Evolutionary conservation across 1,140 invertebrate species (phyloP).

Genomic region (Littorina saxatilis): DNA sequence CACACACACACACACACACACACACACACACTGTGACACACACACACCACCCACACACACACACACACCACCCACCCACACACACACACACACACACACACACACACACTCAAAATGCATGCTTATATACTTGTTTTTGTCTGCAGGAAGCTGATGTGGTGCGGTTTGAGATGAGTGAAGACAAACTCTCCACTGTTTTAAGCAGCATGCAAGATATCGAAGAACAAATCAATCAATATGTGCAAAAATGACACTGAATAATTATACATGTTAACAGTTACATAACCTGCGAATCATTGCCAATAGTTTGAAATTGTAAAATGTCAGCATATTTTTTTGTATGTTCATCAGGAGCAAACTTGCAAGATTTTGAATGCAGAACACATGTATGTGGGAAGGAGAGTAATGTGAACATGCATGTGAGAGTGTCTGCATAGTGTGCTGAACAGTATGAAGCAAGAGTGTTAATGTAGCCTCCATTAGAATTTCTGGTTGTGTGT

Average conservation of each 20-base stretch:
- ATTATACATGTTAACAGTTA: background rate
- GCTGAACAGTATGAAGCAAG: background rate
- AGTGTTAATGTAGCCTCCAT: background rate
- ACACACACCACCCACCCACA: too few relatives aligned
- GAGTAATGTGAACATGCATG: background rate
- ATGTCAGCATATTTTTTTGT: background rate
- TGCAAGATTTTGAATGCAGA: background rate
- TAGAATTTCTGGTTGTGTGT: background rate
- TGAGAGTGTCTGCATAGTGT: background rate
- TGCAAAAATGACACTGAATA: slow-evolving; percentile 50
- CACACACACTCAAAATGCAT: too few relatives aligned
- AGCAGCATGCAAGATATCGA: slow-evolving; percentile 69
- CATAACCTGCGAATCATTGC: background rate
- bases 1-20: too few relatives aligned
- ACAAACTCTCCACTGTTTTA: slow-evolving; percentile 58
- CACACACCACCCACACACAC: too few relatives aligned
- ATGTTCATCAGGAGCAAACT: background rate
- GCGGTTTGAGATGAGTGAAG: slow-evolving; percentile 70
- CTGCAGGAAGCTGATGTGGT: slow-evolving; percentile 66
- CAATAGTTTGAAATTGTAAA: background rate
- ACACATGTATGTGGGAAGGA: background rate
- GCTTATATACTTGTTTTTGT: slow-evolving; percentile 49
- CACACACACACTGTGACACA: too few relatives aligned
- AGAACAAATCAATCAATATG: slow-evolving; percentile 64
- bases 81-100: too few relatives aligned